phyloP scores from a whole-genome alignment of 2,888 invertebrate species.

The Drosophila setosimentum region DNA sequence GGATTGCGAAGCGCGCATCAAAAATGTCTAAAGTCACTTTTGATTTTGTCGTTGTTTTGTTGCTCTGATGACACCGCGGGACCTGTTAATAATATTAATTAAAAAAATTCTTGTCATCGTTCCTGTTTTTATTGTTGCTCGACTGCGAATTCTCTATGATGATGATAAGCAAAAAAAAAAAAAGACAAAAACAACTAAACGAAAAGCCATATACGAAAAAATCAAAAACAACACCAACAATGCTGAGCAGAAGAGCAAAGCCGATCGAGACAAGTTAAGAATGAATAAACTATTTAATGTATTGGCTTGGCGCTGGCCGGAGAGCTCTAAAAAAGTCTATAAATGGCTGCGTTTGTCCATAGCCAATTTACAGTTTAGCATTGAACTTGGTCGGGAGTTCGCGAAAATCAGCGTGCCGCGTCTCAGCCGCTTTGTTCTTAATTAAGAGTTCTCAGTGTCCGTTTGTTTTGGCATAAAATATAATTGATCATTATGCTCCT shows the following conservation, averaged over 20 bases:
- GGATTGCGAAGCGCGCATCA: conserved; percentile 44
- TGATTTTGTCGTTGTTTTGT: conserved; percentile 63
- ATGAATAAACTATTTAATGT: conserved; percentile 73
- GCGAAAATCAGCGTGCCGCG: conserved; percentile 61
- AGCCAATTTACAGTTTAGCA: conserved; percentile 83
- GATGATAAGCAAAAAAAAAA: conserved; percentile 47
- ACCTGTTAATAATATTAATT: conserved; percentile 77
- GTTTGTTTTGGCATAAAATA: neutral
- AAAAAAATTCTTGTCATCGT: conserved; percentile 60
- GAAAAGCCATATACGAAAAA: conserved; percentile 15
- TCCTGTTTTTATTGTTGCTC: conserved; percentile 29
- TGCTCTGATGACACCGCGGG: conserved; percentile 41
- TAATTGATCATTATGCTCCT: conserved; percentile 43
- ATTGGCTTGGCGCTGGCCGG: conserved; percentile 36
- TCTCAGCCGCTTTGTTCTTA: conserved; percentile 22
- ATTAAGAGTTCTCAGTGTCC: conserved; percentile 1
- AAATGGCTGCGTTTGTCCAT: conserved; percentile 81
- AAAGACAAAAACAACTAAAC: conserved; percentile 25
- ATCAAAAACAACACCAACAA: conserved; percentile 28
- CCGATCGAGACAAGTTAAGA: conserved; percentile 68
- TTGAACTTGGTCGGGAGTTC: conserved; percentile 83
- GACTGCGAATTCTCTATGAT: conserved; percentile 54
- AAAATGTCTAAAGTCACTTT: conserved; percentile 72
- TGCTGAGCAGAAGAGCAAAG: conserved; percentile 15
- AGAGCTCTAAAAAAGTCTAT: conserved; percentile 72